Evolutionary conservation across 2,888 invertebrate genomes (phyloP).

Genomic region (Melieria picta): DNA sequence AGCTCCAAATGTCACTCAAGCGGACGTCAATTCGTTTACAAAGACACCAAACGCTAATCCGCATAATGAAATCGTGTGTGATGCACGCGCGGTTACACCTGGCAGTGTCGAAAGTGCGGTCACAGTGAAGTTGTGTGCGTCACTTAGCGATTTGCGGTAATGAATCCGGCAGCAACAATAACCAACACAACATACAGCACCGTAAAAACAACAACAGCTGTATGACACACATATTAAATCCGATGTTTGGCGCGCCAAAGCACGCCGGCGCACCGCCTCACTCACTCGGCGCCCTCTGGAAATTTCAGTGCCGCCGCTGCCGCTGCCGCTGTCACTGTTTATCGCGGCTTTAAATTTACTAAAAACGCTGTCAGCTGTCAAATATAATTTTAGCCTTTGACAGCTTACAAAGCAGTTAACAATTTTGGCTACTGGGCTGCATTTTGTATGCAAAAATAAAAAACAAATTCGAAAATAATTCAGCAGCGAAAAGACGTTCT

Average conservation of each 20-base stretch:
- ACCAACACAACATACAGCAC: neutral
- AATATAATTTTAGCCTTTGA: constrained; percentile 25
- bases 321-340: neutral
- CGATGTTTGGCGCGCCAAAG: no score
- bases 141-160: neutral
- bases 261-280: neutral
- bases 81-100: neutral
- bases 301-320: neutral
- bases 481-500: no score
- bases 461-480: no score
- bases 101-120: neutral
- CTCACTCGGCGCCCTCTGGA: neutral
- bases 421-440: constrained; percentile 37
- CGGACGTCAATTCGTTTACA: constrained; percentile 6
- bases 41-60: neutral
- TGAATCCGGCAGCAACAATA: neutral
- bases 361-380: constrained; percentile 34
- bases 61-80: neutral
- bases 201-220: constrained; percentile 6
- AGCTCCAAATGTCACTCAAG: constrained; percentile 28
- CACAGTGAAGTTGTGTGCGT: neutral
- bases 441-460: neutral
- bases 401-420: constrained; percentile 36
- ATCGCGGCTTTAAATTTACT: neutral
- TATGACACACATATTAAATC: constrained; percentile 22